Percentiles rank a stretch among this genome's conserved stretches.
Evolutionary conservation across 2,888 invertebrate species (phyloP).

Genomic region (Habrosyne pyritoides): DNA sequence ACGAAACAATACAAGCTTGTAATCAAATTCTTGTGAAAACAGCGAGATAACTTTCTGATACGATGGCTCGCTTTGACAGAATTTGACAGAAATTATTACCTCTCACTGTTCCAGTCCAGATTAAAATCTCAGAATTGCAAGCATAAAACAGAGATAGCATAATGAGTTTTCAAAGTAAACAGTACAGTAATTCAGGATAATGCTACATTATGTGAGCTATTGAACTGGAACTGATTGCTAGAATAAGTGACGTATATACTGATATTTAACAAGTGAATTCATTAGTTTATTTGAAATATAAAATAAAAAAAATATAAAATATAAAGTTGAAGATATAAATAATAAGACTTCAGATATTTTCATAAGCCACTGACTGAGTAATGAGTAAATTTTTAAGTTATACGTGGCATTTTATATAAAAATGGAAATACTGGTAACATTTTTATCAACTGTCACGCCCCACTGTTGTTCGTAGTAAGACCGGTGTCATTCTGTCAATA

Average conservation of each 20-base stretch:
- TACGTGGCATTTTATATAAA: background rate
- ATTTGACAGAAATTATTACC: slow-evolving; percentile 21
- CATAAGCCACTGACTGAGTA: too few relatives aligned
- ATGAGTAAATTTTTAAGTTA: too few relatives aligned
- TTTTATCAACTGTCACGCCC: background rate
- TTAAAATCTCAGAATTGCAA: background rate
- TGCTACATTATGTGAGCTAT: background rate
- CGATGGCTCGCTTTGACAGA: slow-evolving; percentile 19
- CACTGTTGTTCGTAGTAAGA: slow-evolving; percentile 24
- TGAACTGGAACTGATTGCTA: background rate
- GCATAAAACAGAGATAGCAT: background rate
- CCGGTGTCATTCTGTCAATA: slow-evolving; percentile 17
- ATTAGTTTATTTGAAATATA: too few relatives aligned
- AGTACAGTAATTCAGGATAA: background rate
- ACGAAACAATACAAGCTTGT: slow-evolving; percentile 33
- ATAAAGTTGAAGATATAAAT: too few relatives aligned
- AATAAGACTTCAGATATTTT: too few relatives aligned
- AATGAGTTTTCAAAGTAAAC: background rate
- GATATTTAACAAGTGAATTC: too few relatives aligned
- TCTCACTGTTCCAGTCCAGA: background rate
- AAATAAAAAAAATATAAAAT: too few relatives aligned
- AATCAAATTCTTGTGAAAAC: slow-evolving; percentile 54
- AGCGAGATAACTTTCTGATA: slow-evolving; percentile 55
- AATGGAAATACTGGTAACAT: too few relatives aligned
- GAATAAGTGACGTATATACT: too few relatives aligned